These are phyloP conservation scores for Arenaria interpres DNA, from an alignment of 2,113 vertebrate species.

Conservation along the genomic window DNA sequence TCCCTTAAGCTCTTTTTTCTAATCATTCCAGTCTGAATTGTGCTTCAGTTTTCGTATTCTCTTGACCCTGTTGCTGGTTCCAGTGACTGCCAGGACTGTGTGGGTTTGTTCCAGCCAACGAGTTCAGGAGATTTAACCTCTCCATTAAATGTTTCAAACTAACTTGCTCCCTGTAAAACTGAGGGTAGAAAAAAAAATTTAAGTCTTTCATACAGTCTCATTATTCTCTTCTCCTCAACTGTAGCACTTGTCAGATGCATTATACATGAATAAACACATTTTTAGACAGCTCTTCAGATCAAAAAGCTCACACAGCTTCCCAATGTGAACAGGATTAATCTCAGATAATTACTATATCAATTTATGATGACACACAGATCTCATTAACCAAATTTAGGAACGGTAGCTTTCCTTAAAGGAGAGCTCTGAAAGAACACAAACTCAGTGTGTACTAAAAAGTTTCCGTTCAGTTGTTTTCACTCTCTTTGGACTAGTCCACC, in stretches of 20 bases:
- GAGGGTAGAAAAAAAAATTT: neutral
- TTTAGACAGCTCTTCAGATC: constrained; percentile 70
- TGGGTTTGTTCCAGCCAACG: constrained; percentile 9
- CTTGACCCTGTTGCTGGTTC: neutral
- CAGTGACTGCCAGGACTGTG: neutral
- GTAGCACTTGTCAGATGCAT: constrained; percentile 55
- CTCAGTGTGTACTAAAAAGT: neutral
- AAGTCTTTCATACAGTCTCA: constrained; percentile 23
- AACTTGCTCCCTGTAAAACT: constrained; percentile 11
- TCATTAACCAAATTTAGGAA: constrained; percentile 68
- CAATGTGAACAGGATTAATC: constrained; percentile 68
- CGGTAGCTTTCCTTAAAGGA: neutral
- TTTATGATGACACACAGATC: constrained; percentile 65
- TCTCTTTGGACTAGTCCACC: neutral
- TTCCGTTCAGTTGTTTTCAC: neutral
- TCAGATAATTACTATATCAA: constrained; percentile 71
- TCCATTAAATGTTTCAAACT: constrained; percentile 35
- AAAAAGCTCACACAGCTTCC: constrained; percentile 72
- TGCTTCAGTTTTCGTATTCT: constrained; percentile 2
- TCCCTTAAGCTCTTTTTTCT: neutral
- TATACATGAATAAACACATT: constrained; percentile 69
- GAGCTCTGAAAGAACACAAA: constrained; percentile 17
- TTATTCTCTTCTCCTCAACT: constrained; percentile 62
- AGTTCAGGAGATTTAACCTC: constrained; percentile 25
- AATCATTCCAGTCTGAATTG: neutral